phyloP scores from a whole-genome alignment of 2,888 invertebrate genomes.

The Thera britannica region DNA sequence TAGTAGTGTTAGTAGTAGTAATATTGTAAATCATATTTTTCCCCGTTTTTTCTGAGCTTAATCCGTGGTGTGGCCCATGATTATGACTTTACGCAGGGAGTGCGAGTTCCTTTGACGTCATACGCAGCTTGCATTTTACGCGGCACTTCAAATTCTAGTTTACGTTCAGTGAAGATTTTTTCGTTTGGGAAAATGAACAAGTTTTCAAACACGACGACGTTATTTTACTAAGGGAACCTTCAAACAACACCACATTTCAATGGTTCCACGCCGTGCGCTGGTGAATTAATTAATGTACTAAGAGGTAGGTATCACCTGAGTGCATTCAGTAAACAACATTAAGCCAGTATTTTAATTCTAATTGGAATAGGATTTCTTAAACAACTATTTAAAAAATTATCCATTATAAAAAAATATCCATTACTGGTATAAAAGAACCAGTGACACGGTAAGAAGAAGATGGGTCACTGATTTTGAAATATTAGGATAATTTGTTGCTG shows the following conservation, averaged over 20 bases:
- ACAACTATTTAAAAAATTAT: too few species aligned
- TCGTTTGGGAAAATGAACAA: conserved; percentile 25
- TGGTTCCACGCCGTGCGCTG: background rate
- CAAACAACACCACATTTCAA: conserved; percentile 5
- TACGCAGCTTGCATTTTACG: conserved; percentile 70
- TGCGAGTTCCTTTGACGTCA: conserved; percentile 78
- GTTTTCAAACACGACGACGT: conserved; percentile 26
- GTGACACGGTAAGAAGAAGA: too few species aligned
- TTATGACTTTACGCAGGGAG: conserved; percentile 66
- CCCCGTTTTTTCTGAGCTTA: background rate
- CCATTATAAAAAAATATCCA: too few species aligned
- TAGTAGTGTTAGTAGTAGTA: too few species aligned
- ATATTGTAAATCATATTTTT: too few species aligned
- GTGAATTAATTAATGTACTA: conserved; percentile 6
- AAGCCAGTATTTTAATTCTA: too few species aligned
- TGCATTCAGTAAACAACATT: too few species aligned
- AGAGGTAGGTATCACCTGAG: background rate
- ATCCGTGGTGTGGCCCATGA: conserved; percentile 35
- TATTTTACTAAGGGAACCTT: conserved; percentile 23
- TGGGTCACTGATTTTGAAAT: background rate
- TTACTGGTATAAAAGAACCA: too few species aligned
- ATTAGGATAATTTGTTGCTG: background rate
- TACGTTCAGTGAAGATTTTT: conserved; percentile 50
- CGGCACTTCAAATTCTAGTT: conserved; percentile 72
- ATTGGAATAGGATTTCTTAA: too few species aligned